These are phyloP conservation scores for Enoplosus armatus DNA, from an alignment of 2,797 vertebrate species.

Conservation along the genomic window DNA sequence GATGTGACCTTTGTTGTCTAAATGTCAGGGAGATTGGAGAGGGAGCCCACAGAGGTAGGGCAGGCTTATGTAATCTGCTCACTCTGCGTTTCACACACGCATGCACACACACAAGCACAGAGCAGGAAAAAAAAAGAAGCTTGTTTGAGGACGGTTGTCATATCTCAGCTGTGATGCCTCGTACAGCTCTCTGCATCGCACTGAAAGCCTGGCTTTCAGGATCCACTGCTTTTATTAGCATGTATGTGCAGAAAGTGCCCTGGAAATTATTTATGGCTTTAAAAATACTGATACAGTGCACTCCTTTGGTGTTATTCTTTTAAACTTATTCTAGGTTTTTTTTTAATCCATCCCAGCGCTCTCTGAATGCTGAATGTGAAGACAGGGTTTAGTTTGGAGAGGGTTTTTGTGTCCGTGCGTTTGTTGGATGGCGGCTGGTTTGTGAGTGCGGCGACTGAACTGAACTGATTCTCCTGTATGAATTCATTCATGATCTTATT, in stretches of 20 bases:
- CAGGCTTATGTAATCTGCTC: conserved; percentile 83
- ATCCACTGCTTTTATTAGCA: conserved; percentile 80
- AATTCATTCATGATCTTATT: conserved; percentile 60
- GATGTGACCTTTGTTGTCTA: conserved; percentile 90
- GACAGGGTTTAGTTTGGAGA: conserved; percentile 41
- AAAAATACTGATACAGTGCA: conserved; percentile 80
- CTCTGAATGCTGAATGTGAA: conserved; percentile 61
- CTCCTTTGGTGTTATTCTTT: conserved; percentile 73
- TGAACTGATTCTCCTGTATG: conserved; percentile 53
- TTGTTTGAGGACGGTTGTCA: conserved; percentile 80
- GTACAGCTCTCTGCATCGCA: conserved; percentile 61
- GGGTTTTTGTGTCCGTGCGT: conserved; percentile 27
- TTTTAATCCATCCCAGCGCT: conserved; percentile 68
- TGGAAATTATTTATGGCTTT: conserved; percentile 83
- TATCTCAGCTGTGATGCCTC: conserved; percentile 73
- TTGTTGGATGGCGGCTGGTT: conserved; percentile 31
- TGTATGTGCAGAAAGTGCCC: conserved; percentile 79
- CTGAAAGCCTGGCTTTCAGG: conserved; percentile 77
- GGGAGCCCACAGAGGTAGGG: conserved; percentile 81
- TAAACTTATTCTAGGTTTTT: conserved; percentile 67
- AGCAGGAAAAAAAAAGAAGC: conserved; percentile 33
- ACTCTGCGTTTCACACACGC: conserved; percentile 68
- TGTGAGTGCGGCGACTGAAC: conserved; percentile 32
- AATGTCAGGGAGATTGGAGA: conserved; percentile 86
- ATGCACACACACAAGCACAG: conserved; percentile 50